Evolutionary conservation across 2,888 invertebrate genomes (phyloP).

Genomic region (Argynnis bischoffii): DNA sequence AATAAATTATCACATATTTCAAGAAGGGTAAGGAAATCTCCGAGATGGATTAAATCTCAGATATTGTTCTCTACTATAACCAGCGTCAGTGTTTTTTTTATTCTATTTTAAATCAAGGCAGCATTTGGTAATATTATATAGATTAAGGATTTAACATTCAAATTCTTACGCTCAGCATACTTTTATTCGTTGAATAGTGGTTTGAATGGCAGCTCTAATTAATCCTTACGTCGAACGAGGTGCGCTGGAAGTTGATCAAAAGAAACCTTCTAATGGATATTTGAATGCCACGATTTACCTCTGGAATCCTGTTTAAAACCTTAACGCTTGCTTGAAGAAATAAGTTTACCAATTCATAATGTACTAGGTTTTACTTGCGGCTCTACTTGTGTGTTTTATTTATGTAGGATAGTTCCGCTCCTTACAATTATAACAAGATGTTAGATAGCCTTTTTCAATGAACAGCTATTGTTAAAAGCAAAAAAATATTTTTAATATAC

Average conservation of each 20-base stretch:
- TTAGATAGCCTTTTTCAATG: too few relatives aligned
- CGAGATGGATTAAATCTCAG: too few relatives aligned
- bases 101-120: slow-evolving; percentile 18
- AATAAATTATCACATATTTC: too few relatives aligned
- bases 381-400: too few relatives aligned
- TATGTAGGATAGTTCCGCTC: too few relatives aligned
- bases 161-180: slow-evolving; percentile 34
- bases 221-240: slow-evolving; percentile 65
- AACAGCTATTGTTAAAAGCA: too few relatives aligned
- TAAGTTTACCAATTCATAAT: neutral
- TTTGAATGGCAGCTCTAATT: slow-evolving; percentile 71
- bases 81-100: neutral
- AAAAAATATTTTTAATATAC: too few relatives aligned
- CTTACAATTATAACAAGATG: too few relatives aligned
- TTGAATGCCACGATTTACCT: slow-evolving; percentile 59
- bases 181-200: slow-evolving; percentile 53
- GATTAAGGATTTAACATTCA: slow-evolving; percentile 37
- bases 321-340: neutral
- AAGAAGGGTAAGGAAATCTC: too few relatives aligned
- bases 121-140: slow-evolving; percentile 33
- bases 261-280: slow-evolving; percentile 77
- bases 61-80: neutral
- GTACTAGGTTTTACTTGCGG: too few relatives aligned
- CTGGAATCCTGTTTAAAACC: slow-evolving; percentile 34
- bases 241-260: slow-evolving; percentile 66